Evolutionary conservation across 2,888 invertebrate species (phyloP).

Genomic region (Noctuana brunneofusca): DNA sequence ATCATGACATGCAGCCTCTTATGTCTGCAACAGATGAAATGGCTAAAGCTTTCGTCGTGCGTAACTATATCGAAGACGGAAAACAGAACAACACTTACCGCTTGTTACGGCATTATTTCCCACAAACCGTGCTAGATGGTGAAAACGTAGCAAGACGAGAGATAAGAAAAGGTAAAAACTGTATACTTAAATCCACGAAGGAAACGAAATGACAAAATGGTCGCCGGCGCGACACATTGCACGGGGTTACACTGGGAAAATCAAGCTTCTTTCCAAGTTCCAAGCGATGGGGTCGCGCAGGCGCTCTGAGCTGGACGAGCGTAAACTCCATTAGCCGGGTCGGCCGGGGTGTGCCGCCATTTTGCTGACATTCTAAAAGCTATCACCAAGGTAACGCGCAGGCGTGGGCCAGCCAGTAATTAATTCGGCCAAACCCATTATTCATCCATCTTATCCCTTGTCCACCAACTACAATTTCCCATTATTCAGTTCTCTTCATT

Average conservation of each 20-base stretch:
- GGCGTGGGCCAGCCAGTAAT: too few species aligned
- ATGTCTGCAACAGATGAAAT: slow-evolving; percentile 1
- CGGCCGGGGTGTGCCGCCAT: not conserved
- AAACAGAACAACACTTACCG: not conserved
- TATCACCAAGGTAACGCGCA: not conserved
- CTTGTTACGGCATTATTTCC: not conserved
- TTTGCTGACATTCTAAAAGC: not conserved
- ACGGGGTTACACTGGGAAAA: too few species aligned
- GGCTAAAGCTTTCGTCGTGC: not conserved
- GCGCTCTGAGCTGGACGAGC: too few species aligned
- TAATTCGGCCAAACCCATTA: too few species aligned
- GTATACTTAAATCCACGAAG: not conserved
- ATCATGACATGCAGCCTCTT: too few species aligned
- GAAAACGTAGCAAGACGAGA: not conserved
- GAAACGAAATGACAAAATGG: slow-evolving; percentile 6
- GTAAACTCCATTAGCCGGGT: not conserved
- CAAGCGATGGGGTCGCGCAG: too few species aligned
- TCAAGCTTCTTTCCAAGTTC: too few species aligned
- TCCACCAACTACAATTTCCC: too few species aligned
- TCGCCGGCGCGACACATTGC: not conserved
- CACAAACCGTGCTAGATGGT: not conserved
- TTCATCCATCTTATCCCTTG: too few species aligned
- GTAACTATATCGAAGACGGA: too few species aligned
- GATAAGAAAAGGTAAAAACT: not conserved
- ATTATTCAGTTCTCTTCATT: too few species aligned